Percentiles rank a stretch among this genome's conserved stretches.
These are phyloP conservation scores for Hymenochirus boettgeri DNA, from an alignment of 2,113 vertebrate species.

Conservation along the genomic window DNA sequence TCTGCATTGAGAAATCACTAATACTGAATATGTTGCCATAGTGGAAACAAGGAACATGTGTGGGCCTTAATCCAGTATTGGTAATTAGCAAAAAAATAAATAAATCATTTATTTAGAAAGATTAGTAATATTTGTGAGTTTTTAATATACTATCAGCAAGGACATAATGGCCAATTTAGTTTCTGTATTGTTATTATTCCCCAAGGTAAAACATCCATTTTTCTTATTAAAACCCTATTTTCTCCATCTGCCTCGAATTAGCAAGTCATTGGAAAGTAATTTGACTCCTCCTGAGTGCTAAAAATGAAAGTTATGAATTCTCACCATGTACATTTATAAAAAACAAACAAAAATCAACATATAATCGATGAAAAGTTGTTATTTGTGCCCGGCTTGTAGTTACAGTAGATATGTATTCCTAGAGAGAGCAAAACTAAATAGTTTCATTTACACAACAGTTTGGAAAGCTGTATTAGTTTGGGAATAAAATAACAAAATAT, in stretches of 20 bases:
- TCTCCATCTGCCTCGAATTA: conserved; percentile 27
- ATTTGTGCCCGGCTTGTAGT: neutral
- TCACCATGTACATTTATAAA: neutral
- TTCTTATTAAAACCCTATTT: too few species aligned
- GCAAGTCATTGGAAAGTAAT: conserved; percentile 22
- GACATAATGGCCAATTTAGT: too few species aligned
- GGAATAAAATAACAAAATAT: conserved; percentile 33
- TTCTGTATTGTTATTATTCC: too few species aligned
- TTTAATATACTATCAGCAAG: too few species aligned
- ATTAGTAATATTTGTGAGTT: too few species aligned
- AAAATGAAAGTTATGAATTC: conserved; percentile 1
- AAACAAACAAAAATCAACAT: neutral
- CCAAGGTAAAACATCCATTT: too few species aligned
- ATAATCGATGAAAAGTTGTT: conserved; percentile 8
- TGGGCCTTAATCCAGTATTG: too few species aligned
- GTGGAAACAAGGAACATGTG: too few species aligned
- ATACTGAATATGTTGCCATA: too few species aligned
- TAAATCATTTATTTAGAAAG: too few species aligned
- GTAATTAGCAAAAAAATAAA: too few species aligned
- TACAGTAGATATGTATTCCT: neutral
- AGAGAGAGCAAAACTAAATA: conserved; percentile 11
- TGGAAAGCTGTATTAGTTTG: conserved; percentile 43
- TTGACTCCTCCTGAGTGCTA: conserved; percentile 15
- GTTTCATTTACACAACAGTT: conserved; percentile 26
- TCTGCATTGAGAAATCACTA: too few species aligned